Percentiles rank a stretch among this genome's conserved stretches.
Evolutionary conservation across 2,797 vertebrate species (phyloP).

Genomic region (Salarias fasciatus): DNA sequence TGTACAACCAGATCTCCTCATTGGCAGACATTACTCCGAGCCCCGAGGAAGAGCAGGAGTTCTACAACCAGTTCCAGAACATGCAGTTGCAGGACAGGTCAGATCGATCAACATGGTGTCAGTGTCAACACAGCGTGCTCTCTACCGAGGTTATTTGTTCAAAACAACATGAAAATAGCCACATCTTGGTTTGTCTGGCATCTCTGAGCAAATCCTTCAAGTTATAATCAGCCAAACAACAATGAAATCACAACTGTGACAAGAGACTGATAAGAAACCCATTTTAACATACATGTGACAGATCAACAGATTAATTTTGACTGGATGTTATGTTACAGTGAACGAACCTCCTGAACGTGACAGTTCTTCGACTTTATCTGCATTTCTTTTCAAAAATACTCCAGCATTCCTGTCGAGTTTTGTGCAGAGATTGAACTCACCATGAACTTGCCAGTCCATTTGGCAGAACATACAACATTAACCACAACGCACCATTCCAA

Average conservation of each 20-base stretch:
- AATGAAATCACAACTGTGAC: too few species aligned
- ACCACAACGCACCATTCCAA: slow-evolving; percentile 35
- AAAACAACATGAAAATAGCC: slow-evolving; percentile 4
- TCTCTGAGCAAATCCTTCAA: too few species aligned
- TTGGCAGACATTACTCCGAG: slow-evolving; percentile 51
- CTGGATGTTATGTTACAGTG: slow-evolving; percentile 7
- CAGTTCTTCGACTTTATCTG: not conserved
- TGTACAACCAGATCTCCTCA: slow-evolving; percentile 35
- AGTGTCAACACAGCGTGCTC: not conserved
- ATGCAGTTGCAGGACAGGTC: slow-evolving; percentile 74
- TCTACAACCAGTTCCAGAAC: slow-evolving; percentile 57
- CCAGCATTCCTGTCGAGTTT: slow-evolving; percentile 5
- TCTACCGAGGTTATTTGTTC: not conserved
- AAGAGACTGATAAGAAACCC: slow-evolving; percentile 4
- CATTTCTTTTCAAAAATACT: not conserved
- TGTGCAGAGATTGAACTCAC: slow-evolving; percentile 15
- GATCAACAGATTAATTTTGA: not conserved
- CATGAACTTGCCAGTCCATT: slow-evolving; percentile 42
- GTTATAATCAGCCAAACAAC: too few species aligned
- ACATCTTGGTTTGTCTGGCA: too few species aligned
- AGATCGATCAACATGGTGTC: slow-evolving; percentile 8
- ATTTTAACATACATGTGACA: not conserved
- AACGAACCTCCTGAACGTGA: slow-evolving; percentile 2
- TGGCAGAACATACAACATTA: slow-evolving; percentile 36
- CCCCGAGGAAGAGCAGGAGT: slow-evolving; percentile 46